A percentile compares a stretch with the other conserved stretches of the same genome.
These are phyloP conservation scores for Calameuta idolon DNA, from an alignment of 2,888 invertebrate genomes.

Conservation along the genomic window DNA sequence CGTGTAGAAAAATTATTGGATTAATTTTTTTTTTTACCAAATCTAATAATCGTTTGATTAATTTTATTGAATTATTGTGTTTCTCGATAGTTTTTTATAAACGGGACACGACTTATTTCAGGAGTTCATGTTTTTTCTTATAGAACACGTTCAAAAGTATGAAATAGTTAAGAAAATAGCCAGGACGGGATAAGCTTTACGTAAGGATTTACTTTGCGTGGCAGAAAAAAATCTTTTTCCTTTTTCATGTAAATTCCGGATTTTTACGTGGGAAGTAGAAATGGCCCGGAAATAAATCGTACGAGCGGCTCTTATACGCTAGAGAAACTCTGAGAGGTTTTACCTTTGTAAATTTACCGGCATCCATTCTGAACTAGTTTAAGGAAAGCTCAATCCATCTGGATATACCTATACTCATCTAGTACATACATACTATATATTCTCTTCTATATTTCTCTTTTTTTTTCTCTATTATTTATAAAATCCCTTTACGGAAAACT, in stretches of 20 bases:
- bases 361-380: background rate
- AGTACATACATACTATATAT: background rate
- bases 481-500: too few relatives aligned
- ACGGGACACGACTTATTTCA: background rate
- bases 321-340: background rate
- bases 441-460: background rate
- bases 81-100: too few relatives aligned
- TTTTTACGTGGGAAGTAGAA: background rate
- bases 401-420: background rate
- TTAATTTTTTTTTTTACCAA: background rate
- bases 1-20: background rate
- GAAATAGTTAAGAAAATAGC: background rate
- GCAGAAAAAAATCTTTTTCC: background rate
- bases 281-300: background rate
- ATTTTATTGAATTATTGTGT: background rate
- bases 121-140: background rate
- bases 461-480: background rate
- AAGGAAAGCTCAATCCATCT: background rate
- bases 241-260: background rate
- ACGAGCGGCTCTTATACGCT: background rate
- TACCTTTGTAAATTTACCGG: background rate
- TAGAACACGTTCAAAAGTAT: background rate
- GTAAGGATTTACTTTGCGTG: conserved; percentile 25
- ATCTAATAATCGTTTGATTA: background rate
- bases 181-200: conserved; percentile 15